Evolutionary conservation across 2,797 vertebrate species (phyloP).

Genomic region (Crenuchus spilurus): DNA sequence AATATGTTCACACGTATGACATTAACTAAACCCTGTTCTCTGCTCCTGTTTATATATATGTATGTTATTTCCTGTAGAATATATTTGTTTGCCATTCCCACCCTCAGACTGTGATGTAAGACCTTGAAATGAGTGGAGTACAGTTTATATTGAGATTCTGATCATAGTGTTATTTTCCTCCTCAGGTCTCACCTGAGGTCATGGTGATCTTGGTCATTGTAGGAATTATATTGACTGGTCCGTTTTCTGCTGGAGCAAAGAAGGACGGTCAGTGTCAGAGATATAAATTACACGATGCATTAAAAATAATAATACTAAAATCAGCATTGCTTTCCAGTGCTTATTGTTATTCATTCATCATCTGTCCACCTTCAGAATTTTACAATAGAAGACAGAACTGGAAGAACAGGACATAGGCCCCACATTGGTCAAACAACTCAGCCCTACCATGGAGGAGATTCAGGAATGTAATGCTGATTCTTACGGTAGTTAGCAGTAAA

Average conservation of each 20-base stretch:
- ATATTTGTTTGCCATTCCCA: too few relatives aligned
- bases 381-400: conserved; percentile 35
- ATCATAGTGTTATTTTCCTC: background rate
- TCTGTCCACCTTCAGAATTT: conserved; percentile 21
- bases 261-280: conserved; percentile 3
- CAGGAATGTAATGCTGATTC: background rate
- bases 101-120: too few relatives aligned
- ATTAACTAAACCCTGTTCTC: too few relatives aligned
- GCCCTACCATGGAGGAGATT: background rate
- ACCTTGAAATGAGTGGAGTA: too few relatives aligned
- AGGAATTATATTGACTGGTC: conserved; percentile 52
- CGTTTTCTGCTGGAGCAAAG: conserved; percentile 50
- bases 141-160: too few relatives aligned
- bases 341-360: conserved; percentile 38
- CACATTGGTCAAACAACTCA: conserved; percentile 34
- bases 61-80: too few relatives aligned
- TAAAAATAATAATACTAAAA: background rate
- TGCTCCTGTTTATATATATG: too few relatives aligned
- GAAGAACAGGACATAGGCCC: conserved; percentile 27
- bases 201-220: conserved; percentile 51
- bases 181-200: conserved; percentile 58
- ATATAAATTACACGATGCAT: conserved; percentile 17
- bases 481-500: background rate
- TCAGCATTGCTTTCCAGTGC: background rate
- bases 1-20: too few relatives aligned